Base-by-base conservation (phyloP, 2,113 vertebrate genomes). In the Stercorarius parasiticus region DNA sequence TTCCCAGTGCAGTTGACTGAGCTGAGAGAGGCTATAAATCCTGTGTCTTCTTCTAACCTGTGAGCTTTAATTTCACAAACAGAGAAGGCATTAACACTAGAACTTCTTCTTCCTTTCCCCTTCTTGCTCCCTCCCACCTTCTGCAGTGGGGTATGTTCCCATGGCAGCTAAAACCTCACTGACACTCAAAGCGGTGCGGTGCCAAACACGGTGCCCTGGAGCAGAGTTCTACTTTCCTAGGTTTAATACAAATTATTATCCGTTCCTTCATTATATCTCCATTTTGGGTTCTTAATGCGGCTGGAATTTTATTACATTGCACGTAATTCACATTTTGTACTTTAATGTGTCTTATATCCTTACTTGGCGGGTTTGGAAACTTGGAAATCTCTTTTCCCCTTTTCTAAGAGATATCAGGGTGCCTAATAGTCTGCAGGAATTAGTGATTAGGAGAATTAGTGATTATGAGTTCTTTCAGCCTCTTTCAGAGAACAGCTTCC, bases 121-220 rank as follows among this genome's bases (percentile, higher is more conserved):
- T 64, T 61, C 40, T 32, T 62, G 13, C 32, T 79, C 72, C 65
- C 52, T 78, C n/a, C 80, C 43, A 49, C n/a, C 18, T 21, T 91
- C 67, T 77, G 55, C 71, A 77, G 55, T 14, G 22, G 34, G 5
- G 18, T 42, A 80, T 47, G 94, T 96, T 95, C 74, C 93, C 72
- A 94, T 83, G 82, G 94, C 50, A 96, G 91, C 71, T 94, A 94
- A 95, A 96, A 52, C 81, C 86, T 58, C 81, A n/a, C 36, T 77
- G 73, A 66, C 59, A 86, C 53, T 67, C n/a, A 13, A 36, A 94
- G 30, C 0, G 2, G 26, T 84, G 58, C 18, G 0, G 6, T 84
- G 86, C 45, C 69, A 94, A 93, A 87, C 62, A 81, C 8, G 0
- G 42, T 0, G 6, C 42, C 25, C 53, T 67, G 49, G 36, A 91